These are phyloP conservation scores for Danio aesculapii DNA, from an alignment of 2,797 vertebrate species.

Conservation along the genomic window DNA sequence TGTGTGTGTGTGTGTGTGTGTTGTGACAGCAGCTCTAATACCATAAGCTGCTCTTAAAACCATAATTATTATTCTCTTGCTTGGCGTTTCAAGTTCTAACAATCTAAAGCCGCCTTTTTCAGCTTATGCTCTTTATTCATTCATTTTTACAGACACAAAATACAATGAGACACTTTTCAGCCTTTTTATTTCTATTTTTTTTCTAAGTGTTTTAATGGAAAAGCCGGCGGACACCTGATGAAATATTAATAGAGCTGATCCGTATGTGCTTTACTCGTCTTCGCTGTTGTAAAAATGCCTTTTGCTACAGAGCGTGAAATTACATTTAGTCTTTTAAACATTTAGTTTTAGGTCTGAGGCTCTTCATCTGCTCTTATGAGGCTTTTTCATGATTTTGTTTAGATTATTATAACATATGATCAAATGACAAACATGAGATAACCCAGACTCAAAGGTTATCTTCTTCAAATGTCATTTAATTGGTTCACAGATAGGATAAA, in stretches of 20 bases:
- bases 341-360: background rate
- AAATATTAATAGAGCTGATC: constrained; percentile 21
- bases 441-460: background rate
- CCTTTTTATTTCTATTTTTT: too few species aligned
- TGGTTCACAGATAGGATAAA: background rate
- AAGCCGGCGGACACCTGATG: background rate
- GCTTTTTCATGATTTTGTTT: background rate
- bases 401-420: background rate
- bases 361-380: background rate
- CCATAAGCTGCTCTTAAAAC: constrained; percentile 20
- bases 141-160: constrained; percentile 4
- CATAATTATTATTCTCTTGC: constrained; percentile 10
- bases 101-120: background rate
- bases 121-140: constrained; percentile 11
- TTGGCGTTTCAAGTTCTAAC: constrained; percentile 16
- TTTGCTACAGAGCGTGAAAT: constrained; percentile 18
- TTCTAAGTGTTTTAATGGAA: background rate
- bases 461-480: background rate
- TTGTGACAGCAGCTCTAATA: constrained; percentile 1
- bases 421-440: background rate
- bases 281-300: constrained; percentile 10
- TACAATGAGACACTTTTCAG: background rate
- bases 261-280: background rate
- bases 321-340: background rate
- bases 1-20: constrained; percentile 7